Percentiles rank a stretch among this genome's conserved stretches.
These are phyloP conservation scores for Apodemia duryi DNA, from an alignment of 2,888 invertebrate species.

Conservation along the genomic window DNA sequence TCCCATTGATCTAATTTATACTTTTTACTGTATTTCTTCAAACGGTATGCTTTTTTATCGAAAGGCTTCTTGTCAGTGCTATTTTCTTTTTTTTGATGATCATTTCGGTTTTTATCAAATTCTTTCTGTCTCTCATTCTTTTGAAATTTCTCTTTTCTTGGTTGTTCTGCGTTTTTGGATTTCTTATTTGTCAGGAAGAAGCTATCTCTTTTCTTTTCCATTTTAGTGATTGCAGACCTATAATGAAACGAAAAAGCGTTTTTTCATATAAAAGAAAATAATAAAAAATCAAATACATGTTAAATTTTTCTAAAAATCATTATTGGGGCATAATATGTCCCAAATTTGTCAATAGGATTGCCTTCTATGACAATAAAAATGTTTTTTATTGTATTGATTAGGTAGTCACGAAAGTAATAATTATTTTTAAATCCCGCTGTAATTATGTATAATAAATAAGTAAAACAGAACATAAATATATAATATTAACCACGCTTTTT, in stretches of 20 bases:
- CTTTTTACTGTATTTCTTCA: slow-evolving; percentile 85
- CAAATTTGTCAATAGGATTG: not conserved
- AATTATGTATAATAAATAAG: not conserved
- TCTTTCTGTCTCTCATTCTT: slow-evolving; percentile 46
- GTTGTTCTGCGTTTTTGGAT: slow-evolving; percentile 28
- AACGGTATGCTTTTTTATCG: slow-evolving; percentile 83
- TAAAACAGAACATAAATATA: slow-evolving; percentile 21
- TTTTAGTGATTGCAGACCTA: slow-evolving; percentile 57
- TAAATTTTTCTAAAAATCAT: slow-evolving; percentile 30
- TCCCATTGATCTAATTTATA: slow-evolving; percentile 85
- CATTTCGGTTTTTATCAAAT: slow-evolving; percentile 48
- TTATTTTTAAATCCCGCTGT: slow-evolving; percentile 15
- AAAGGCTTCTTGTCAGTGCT: slow-evolving; percentile 76
- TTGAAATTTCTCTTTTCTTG: slow-evolving; percentile 27
- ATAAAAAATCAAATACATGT: slow-evolving; percentile 27
- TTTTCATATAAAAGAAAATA: slow-evolving; percentile 45
- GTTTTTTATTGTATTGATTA: no score
- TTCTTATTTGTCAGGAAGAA: slow-evolving; percentile 57
- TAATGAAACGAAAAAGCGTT: slow-evolving; percentile 75
- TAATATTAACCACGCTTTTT: slow-evolving; percentile 14
- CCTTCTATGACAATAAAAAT: not conserved
- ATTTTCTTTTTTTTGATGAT: slow-evolving; percentile 26
- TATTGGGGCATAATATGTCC: not conserved
- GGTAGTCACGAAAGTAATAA: not conserved
- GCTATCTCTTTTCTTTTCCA: slow-evolving; percentile 59